Evolutionary conservation across 2,113 vertebrate species (phyloP).

Genomic region (Pseudopodoces humilis): DNA sequence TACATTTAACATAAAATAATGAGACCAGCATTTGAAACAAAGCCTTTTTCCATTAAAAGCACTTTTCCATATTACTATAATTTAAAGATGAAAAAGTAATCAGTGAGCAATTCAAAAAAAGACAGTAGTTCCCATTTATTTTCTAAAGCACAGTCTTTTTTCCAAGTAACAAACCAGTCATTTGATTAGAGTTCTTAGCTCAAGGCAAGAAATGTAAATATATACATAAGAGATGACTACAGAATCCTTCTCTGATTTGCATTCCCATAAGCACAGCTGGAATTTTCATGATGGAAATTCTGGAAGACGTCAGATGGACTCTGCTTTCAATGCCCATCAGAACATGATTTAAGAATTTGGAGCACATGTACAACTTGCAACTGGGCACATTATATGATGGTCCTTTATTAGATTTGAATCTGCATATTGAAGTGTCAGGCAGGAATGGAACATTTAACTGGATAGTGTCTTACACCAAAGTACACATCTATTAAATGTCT

Average conservation of each 20-base stretch:
- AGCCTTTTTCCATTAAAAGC: not conserved
- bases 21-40: not conserved
- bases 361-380: not conserved
- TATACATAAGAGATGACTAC: not conserved
- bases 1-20: not conserved
- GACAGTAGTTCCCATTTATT: not conserved
- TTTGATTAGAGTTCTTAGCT: not conserved
- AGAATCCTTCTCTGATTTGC: not conserved
- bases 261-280: not conserved
- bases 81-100: not conserved
- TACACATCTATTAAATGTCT: not conserved
- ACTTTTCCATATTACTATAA: not conserved
- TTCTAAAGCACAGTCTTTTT: not conserved
- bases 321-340: not conserved
- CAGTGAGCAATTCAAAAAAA: not conserved
- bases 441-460: not conserved
- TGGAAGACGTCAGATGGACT: not conserved
- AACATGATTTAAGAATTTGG: not conserved
- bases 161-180: not conserved
- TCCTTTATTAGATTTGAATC: not conserved
- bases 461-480: not conserved
- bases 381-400: not conserved
- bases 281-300: not conserved
- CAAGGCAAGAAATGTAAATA: not conserved
- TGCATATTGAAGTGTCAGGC: not conserved